phyloP scores from a whole-genome alignment of 2,797 vertebrate species.

The Cyprinella venusta region DNA sequence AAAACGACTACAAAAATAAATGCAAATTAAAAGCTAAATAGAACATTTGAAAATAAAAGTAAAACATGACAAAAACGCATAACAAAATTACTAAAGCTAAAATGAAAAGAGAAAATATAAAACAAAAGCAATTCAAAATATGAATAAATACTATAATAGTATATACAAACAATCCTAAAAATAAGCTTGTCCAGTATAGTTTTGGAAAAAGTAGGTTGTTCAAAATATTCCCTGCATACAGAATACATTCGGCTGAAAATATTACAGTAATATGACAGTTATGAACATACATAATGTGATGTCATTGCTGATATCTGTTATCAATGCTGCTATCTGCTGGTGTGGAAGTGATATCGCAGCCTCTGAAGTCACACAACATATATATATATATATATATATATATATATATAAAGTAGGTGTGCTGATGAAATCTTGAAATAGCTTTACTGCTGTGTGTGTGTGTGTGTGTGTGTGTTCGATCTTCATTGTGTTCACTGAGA shows the following conservation, averaged over 20 bases:
- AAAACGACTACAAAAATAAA: background rate
- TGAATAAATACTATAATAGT: background rate
- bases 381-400: background rate
- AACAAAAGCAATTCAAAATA: background rate
- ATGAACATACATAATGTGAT: background rate
- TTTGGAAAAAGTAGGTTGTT: background rate
- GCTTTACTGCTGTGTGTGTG: too few species aligned
- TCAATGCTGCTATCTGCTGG: slow-evolving; percentile 67
- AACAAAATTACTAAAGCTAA: background rate
- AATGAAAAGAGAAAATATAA: background rate
- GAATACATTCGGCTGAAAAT: background rate
- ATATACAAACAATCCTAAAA: background rate
- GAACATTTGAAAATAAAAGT: background rate
- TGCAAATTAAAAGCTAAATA: background rate
- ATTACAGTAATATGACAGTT: background rate
- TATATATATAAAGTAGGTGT: too few species aligned
- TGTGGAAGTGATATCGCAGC: slow-evolving; percentile 40
- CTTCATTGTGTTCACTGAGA: background rate
- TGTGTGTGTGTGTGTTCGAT: slow-evolving; percentile 11
- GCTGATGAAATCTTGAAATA: too few species aligned
- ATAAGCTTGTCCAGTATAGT: background rate
- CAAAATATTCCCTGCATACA: too few species aligned
- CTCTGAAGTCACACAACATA: background rate
- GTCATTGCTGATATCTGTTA: slow-evolving; percentile 30
- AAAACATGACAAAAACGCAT: background rate